These are phyloP conservation scores for Puffinus mauretanicus DNA, from an alignment of 2,113 vertebrate species.

Conservation along the genomic window DNA sequence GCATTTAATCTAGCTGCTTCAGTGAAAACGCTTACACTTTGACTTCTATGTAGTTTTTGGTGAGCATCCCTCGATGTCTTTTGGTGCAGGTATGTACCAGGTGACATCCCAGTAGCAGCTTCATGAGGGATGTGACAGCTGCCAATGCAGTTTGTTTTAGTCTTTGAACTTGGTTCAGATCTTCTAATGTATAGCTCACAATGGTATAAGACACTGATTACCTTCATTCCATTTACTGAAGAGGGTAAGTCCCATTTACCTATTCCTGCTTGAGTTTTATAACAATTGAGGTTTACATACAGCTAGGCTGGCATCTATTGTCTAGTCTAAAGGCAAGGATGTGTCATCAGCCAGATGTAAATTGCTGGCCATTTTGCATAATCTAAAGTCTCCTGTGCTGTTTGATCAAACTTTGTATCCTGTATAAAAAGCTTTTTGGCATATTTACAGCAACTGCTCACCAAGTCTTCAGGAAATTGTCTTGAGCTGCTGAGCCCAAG, in stretches of 20 bases:
- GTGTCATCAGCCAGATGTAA: background rate
- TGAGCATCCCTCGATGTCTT: background rate
- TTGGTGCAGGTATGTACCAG: background rate
- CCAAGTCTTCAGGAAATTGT: background rate
- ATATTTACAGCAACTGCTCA: background rate
- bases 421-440: background rate
- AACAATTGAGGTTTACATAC: background rate
- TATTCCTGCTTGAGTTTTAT: background rate
- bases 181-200: background rate
- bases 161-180: background rate
- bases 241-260: background rate
- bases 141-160: background rate
- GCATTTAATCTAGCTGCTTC: background rate
- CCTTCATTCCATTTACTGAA: background rate
- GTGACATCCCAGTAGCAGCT: background rate
- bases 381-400: background rate
- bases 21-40: background rate
- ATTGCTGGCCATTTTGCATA: background rate
- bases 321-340: background rate
- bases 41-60: background rate
- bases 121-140: background rate
- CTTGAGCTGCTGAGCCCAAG: background rate
- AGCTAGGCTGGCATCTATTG: background rate
- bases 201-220: rapidly evolving
- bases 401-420: background rate